A percentile compares a stretch with the other conserved stretches of the same genome.
Evolutionary conservation across 1,140 invertebrate genomes (phyloP).

Genomic region (Drosophila carrolli): DNA sequence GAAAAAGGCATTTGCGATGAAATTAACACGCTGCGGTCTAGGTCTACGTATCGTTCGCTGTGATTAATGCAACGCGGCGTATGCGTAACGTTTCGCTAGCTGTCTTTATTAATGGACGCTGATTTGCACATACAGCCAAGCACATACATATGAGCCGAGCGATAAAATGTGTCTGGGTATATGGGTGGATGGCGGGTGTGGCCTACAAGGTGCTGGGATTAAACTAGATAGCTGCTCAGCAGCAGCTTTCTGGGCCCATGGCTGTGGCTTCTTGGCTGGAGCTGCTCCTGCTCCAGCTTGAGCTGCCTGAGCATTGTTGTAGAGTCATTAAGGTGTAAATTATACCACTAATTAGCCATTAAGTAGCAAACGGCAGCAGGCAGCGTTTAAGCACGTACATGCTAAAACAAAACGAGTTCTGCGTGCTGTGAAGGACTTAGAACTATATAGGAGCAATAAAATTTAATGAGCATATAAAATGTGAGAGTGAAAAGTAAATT

Average conservation of each 20-base stretch:
- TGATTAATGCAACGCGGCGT: slow-evolving; percentile 75
- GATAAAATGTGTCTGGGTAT: slow-evolving; percentile 32
- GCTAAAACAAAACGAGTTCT: slow-evolving; percentile 30
- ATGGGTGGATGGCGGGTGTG: background rate
- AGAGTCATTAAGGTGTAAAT: slow-evolving; percentile 81
- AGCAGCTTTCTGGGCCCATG: slow-evolving; percentile 3
- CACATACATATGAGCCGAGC: slow-evolving; percentile 40
- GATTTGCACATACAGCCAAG: slow-evolving; percentile 74
- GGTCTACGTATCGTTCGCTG: slow-evolving; percentile 56
- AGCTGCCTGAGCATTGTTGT: slow-evolving; percentile 65
- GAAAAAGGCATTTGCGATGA: slow-evolving; percentile 76
- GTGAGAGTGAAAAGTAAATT: slow-evolving; percentile 64
- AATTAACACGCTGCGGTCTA: slow-evolving; percentile 66
- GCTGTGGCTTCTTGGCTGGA: slow-evolving; percentile 52
- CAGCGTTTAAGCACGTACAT: slow-evolving; percentile 57
- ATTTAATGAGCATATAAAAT: slow-evolving; percentile 75
- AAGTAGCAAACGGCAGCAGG: slow-evolving; percentile 61
- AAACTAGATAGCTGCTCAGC: slow-evolving; percentile 44
- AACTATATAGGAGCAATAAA: slow-evolving; percentile 72
- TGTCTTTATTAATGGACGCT: slow-evolving; percentile 80
- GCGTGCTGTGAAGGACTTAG: slow-evolving; percentile 18
- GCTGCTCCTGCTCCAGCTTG: background rate
- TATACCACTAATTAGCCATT: slow-evolving; percentile 82
- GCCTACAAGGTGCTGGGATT: slow-evolving; percentile 45
- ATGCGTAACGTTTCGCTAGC: slow-evolving; percentile 64